phyloP scores from a whole-genome alignment of 2,888 invertebrate genomes.

The Tinea semifulvella region DNA sequence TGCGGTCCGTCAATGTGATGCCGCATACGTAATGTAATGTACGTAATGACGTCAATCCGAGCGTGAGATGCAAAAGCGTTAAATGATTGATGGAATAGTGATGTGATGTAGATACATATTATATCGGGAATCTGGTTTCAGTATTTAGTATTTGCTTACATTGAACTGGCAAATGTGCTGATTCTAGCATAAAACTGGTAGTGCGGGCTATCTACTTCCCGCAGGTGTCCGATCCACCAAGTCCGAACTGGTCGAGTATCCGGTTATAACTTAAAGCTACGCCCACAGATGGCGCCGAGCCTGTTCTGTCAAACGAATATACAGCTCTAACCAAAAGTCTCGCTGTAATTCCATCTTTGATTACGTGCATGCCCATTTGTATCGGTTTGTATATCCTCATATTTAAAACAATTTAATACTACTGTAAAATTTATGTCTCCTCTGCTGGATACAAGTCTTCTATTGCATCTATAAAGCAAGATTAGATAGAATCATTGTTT shows the following conservation, averaged over 20 bases:
- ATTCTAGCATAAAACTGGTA: conserved; percentile 12
- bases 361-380: background rate
- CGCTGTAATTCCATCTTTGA: background rate
- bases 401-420: conserved; percentile 3
- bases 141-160: no score
- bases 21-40: no score
- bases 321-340: no score
- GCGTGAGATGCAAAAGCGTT: no score
- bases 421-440: background rate
- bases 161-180: conserved; percentile 22
- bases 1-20: no score
- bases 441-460: background rate
- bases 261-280: conserved; percentile 37
- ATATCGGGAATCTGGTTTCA: no score
- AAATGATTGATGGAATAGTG: no score
- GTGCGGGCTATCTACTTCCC: conserved; percentile 8
- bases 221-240: conserved; percentile 9
- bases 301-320: background rate
- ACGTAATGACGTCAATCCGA: no score
- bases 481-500: background rate
- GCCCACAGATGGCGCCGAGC: conserved; percentile 49
- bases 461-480: background rate
- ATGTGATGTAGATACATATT: no score
- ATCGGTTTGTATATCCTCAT: background rate
- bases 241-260: conserved; percentile 56